Conservation (phyloP, 2,888 invertebrate genomes). For the Actias luna region DNA sequence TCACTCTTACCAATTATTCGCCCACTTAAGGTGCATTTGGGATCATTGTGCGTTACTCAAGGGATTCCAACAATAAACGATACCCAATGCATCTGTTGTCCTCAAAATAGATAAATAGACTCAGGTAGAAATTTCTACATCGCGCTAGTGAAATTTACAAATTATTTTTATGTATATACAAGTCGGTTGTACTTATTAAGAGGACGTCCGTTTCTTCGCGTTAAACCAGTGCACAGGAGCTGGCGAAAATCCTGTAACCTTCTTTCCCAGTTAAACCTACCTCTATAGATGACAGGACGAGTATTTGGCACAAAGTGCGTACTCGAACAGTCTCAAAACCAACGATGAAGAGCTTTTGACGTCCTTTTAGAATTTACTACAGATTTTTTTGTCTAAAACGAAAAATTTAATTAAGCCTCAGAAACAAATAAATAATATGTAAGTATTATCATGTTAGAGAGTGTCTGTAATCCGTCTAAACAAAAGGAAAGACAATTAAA, state of each 20-base stretch:
- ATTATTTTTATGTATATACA: slow-evolving; percentile 35
- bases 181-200: neutral
- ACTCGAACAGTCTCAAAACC: slow-evolving; percentile 46
- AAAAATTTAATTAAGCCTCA: neutral
- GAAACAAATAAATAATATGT: neutral
- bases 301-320: slow-evolving; percentile 70
- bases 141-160: slow-evolving; percentile 56
- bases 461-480: too few relatives aligned
- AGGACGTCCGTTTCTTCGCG: slow-evolving; percentile 75
- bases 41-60: neutral
- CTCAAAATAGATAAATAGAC: slow-evolving; percentile 49
- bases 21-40: neutral
- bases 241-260: slow-evolving; percentile 48
- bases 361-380: slow-evolving; percentile 44
- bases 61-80: slow-evolving; percentile 38
- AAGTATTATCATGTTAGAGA: neutral
- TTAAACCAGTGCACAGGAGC: slow-evolving; percentile 63
- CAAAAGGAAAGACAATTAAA: too few relatives aligned
- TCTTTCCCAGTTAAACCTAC: slow-evolving; percentile 55
- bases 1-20: neutral
- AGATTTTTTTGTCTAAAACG: neutral
- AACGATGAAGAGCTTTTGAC: slow-evolving; percentile 71
- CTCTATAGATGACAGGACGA: slow-evolving; percentile 51
- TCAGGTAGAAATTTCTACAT: slow-evolving; percentile 60
- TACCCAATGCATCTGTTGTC: slow-evolving; percentile 39